Conservation (phyloP, 2,113 vertebrate species). For the Ammodytes dubius region DNA sequence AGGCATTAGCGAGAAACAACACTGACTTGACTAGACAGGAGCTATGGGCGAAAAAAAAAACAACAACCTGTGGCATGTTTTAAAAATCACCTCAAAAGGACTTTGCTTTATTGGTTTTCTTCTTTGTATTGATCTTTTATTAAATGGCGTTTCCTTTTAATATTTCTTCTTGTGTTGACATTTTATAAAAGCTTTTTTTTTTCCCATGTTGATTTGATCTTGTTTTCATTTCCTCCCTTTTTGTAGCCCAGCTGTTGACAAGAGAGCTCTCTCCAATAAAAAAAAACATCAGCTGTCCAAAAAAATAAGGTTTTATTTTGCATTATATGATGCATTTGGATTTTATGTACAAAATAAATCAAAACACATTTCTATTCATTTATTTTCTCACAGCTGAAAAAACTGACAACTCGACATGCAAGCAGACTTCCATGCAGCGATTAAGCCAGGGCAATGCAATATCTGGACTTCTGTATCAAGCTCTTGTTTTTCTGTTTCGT, state of each 20-base stretch:
- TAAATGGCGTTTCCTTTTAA: slow-evolving; percentile 19
- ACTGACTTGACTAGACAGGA: background rate
- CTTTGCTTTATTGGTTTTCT: slow-evolving; percentile 30
- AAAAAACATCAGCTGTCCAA: background rate
- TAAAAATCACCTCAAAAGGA: slow-evolving; percentile 20
- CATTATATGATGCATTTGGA: background rate
- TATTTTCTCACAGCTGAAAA: background rate
- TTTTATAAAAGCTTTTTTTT: background rate
- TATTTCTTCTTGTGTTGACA: slow-evolving; percentile 31
- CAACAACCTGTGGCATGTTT: slow-evolving; percentile 6
- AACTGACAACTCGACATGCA: background rate
- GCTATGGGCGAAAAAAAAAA: background rate
- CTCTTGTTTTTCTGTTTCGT: background rate
- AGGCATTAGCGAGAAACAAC: background rate
- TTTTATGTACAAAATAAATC: background rate
- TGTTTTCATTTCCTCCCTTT: slow-evolving; percentile 52
- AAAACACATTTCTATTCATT: no score
- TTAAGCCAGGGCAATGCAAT: background rate
- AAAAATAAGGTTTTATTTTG: slow-evolving; percentile 16
- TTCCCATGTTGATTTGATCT: slow-evolving; percentile 35
- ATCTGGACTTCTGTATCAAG: background rate
- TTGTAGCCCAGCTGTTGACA: background rate
- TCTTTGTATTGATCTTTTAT: slow-evolving; percentile 37
- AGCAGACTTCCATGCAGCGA: background rate
- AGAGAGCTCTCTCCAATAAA: slow-evolving; percentile 6